Base-by-base conservation (phyloP, 2,888 invertebrate species). In the Drosophila mulleri region DNA sequence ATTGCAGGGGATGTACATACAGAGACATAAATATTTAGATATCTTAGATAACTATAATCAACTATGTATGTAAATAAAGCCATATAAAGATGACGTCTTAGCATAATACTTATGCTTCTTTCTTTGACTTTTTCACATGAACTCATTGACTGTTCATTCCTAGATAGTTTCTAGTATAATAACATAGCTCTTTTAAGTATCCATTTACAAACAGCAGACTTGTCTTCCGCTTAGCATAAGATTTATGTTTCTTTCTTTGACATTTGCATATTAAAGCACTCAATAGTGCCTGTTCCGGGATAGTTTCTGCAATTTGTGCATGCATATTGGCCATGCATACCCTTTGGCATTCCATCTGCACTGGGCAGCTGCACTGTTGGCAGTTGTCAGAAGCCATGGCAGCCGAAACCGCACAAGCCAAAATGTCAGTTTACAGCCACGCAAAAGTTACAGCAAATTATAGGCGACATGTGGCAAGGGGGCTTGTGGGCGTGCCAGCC, bases 381-480 rank as follows among this genome's bases (percentile, higher is more conserved):
- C 58, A 67, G 71, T 69, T 67, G 71, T 71, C 62, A 67, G 65
- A 53, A 53, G 64, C 59, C 59, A 63, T 16, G 12, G n/a, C 63
- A 58, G 58, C 39, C 42, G 50, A 72, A 72, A 72, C 82, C 83
- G 60, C 78, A 78, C 67, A 72, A 70, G 54, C 81, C 68, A 74
- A 72, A 82, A 80, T 80, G 77, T 74, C 80, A 84, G 74, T 73
- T 84, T 72, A 72, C 64, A 76, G 67, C 48, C 69, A 62, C 59
- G 66, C 64, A 52, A 69, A 87, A 87, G 74, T 87, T 80, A 75
- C 70, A 57, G 76, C 70, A 76, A 82, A 84, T 84, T 87, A 84
- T 82, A 84, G 78, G 85, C 78, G 87, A 82, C 83, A 84, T 84
- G 80, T 80, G 82, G 78, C 58, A 64, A 62, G 67, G 54, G 69